Evolutionary conservation across 1,140 invertebrate species (phyloP).

Genomic region (Aporrectodea caliginosa): DNA sequence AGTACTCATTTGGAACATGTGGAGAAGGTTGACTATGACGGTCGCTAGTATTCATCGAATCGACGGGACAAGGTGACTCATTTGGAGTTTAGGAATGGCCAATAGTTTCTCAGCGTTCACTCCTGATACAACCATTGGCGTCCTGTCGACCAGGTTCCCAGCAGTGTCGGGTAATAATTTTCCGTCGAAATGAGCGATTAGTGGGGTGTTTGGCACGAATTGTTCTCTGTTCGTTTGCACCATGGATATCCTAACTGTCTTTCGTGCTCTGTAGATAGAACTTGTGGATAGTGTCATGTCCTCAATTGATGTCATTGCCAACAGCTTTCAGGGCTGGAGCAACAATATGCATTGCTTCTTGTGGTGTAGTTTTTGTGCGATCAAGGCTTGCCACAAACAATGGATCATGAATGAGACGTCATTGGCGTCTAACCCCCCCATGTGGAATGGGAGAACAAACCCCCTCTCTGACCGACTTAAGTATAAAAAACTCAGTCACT

Average conservation of each 20-base stretch:
- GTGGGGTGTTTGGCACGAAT: background rate
- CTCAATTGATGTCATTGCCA: background rate
- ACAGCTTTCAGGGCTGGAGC: conserved; percentile 1
- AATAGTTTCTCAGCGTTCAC: background rate
- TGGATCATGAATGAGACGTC: conserved; percentile 5
- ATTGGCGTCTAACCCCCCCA: too few relatives aligned
- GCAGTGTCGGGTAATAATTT: background rate
- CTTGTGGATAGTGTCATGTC: background rate
- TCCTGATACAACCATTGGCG: conserved; percentile 9
- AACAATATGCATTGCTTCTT: conserved; percentile 15
- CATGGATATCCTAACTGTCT: background rate
- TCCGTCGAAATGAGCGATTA: conserved; percentile 12
- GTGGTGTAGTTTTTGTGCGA: conserved; percentile 13
- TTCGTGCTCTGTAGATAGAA: background rate
- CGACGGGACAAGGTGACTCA: too few relatives aligned
- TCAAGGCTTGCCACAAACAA: conserved; percentile 16
- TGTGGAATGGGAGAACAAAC: too few relatives aligned
- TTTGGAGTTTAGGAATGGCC: conserved; percentile 1
- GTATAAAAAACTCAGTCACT: too few relatives aligned
- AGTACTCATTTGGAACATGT: background rate
- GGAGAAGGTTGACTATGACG: too few relatives aligned
- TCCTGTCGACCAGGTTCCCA: background rate
- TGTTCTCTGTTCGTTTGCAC: background rate
- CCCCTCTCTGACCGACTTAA: too few relatives aligned
- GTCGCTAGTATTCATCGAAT: too few relatives aligned